Conservation (phyloP, 2,888 invertebrate species). For the Chirona hameri region DNA sequence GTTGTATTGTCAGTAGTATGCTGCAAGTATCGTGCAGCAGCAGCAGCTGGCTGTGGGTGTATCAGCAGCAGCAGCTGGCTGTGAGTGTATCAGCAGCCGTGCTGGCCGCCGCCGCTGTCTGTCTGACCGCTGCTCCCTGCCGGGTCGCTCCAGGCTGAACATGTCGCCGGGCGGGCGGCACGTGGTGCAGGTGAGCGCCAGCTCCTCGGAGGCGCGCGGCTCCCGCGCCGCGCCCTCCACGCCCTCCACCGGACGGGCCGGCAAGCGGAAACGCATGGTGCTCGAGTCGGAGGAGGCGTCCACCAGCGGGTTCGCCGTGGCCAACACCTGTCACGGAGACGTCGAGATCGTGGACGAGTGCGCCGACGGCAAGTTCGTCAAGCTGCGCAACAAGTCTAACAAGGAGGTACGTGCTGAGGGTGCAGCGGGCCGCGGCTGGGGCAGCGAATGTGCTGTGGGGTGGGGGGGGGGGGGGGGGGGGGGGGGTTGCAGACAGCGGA, state of each 20-base stretch:
- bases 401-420: constrained; percentile 58
- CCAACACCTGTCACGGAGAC: constrained; percentile 56
- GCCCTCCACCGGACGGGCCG: not conserved
- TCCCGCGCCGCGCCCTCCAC: too few species aligned
- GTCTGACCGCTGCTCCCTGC: too few species aligned
- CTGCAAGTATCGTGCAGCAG: too few species aligned
- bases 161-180: constrained; percentile 30
- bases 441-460: not conserved
- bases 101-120: too few species aligned
- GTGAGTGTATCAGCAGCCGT: too few species aligned
- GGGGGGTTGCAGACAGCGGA: too few species aligned
- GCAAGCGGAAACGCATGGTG: constrained; percentile 34
- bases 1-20: too few species aligned
- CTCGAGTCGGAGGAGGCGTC: constrained; percentile 26
- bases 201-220: too few species aligned
- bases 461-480: not conserved
- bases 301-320: not conserved
- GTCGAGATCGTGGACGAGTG: constrained; percentile 81
- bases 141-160: too few species aligned
- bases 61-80: too few species aligned
- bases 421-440: not conserved
- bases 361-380: constrained; percentile 81
- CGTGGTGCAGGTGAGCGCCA: not conserved
- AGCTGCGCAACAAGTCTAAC: constrained; percentile 78
- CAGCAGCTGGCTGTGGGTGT: too few species aligned